Conservation (phyloP, 2,113 vertebrate genomes). For the Panthera leo region DNA sequence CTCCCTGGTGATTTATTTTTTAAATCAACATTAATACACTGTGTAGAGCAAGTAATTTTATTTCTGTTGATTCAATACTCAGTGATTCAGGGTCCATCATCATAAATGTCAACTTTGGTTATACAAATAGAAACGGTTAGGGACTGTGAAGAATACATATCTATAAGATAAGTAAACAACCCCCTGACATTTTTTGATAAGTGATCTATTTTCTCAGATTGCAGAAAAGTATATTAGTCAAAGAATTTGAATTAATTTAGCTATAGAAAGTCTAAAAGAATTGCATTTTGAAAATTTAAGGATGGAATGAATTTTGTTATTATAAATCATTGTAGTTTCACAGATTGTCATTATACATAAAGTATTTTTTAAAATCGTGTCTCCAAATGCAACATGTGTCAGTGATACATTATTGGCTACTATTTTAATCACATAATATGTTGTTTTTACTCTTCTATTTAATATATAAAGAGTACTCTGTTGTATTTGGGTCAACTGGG, state of each 20-base stretch:
- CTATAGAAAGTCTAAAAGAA: not conserved
- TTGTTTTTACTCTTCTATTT: not conserved
- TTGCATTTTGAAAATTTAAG: not conserved
- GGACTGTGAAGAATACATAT: not conserved
- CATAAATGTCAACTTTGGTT: not conserved
- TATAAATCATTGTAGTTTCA: not conserved
- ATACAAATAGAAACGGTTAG: constrained; percentile 18
- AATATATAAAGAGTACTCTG: not conserved
- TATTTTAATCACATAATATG: not conserved
- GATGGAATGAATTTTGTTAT: not conserved
- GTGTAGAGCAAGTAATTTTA: not conserved
- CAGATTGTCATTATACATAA: not conserved
- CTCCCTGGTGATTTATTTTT: not conserved
- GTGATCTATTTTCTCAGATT: not conserved
- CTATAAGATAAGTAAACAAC: not conserved
- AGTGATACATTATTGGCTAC: not conserved
- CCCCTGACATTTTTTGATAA: not conserved
- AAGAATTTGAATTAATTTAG: constrained; percentile 12
- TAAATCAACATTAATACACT: not conserved
- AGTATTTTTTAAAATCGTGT: not conserved
- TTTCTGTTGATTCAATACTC: constrained; percentile 19
- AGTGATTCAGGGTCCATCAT: constrained; percentile 1
- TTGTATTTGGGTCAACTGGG: not conserved
- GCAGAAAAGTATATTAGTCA: not conserved
- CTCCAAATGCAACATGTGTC: not conserved